Conservation (phyloP, 2,797 vertebrate species). For the Pseudochromis fuscus region DNA sequence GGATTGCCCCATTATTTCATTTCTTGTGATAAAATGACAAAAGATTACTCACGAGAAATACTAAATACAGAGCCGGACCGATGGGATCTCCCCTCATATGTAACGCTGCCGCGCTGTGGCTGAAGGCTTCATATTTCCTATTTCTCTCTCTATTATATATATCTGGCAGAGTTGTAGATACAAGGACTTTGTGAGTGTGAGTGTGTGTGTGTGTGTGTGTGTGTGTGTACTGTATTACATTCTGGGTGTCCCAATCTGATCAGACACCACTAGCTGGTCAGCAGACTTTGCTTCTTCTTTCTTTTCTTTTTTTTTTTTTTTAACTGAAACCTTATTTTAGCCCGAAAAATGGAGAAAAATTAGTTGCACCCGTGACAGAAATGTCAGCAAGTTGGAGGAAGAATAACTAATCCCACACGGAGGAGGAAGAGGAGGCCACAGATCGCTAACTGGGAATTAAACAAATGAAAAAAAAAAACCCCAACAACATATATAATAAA, state of each 20-base stretch:
- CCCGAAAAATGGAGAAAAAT: slow-evolving; percentile 52
- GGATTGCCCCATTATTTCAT: slow-evolving; percentile 83
- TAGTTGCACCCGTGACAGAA: slow-evolving; percentile 59
- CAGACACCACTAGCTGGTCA: slow-evolving; percentile 74
- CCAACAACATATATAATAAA: slow-evolving; percentile 35
- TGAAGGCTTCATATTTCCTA: slow-evolving; percentile 84
- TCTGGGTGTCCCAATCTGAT: slow-evolving; percentile 75
- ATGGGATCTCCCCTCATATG: slow-evolving; percentile 84
- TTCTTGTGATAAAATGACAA: slow-evolving; percentile 85
- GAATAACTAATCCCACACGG: slow-evolving; percentile 65
- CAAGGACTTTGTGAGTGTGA: slow-evolving; percentile 49
- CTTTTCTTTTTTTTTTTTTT: slow-evolving; percentile 19
- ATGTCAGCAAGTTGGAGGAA: slow-evolving; percentile 62
- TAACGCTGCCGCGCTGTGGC: slow-evolving; percentile 68
- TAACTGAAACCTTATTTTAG: slow-evolving; percentile 54
- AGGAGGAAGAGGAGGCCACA: slow-evolving; percentile 38
- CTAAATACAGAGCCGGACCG: slow-evolving; percentile 81
- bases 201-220: slow-evolving; percentile 42
- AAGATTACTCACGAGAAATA: slow-evolving; percentile 85
- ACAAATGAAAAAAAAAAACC: slow-evolving; percentile 35
- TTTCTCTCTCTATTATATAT: slow-evolving; percentile 83
- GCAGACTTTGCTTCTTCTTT: slow-evolving; percentile 44
- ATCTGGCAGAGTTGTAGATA: slow-evolving; percentile 78
- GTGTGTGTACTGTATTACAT: slow-evolving; percentile 60
- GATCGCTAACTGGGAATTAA: slow-evolving; percentile 65